Evolutionary conservation across 2,113 vertebrate genomes (phyloP).

Genomic region (Actenoides hombroni): DNA sequence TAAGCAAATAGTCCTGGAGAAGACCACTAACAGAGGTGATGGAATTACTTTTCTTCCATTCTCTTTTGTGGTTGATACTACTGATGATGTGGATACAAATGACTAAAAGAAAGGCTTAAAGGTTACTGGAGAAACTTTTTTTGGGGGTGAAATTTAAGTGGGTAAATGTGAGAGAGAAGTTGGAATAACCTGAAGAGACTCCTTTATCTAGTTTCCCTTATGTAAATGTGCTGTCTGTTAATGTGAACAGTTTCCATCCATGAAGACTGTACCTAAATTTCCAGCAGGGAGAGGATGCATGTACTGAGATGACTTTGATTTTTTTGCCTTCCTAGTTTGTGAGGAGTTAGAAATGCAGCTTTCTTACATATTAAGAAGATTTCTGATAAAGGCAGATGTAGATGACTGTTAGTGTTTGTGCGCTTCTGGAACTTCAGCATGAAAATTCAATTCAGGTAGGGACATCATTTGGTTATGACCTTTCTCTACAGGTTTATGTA

Average conservation of each 20-base stretch:
- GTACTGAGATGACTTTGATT: not conserved
- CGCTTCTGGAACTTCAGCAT: not conserved
- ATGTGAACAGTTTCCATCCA: not conserved
- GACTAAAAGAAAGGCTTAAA: not conserved
- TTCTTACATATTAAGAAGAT: not conserved
- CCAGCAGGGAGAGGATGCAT: not conserved
- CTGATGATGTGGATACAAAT: not conserved
- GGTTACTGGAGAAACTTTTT: not conserved
- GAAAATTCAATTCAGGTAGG: not conserved
- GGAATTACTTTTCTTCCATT: not conserved
- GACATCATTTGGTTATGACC: not conserved
- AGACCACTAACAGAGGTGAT: not conserved
- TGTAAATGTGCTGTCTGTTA: not conserved
- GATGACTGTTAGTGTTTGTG: not conserved
- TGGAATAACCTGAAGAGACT: not conserved
- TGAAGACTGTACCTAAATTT: not conserved
- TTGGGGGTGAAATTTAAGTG: not conserved
- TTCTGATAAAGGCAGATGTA: not conserved
- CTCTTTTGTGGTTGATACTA: not conserved
- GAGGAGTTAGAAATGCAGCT: not conserved
- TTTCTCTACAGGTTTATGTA: not conserved
- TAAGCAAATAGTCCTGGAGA: not conserved
- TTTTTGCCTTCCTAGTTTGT: not conserved
- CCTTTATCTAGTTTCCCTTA: not conserved
- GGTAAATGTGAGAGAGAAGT: not conserved